phyloP scores from a whole-genome alignment of 2,113 vertebrate species.

The Ondatra zibethicus region DNA sequence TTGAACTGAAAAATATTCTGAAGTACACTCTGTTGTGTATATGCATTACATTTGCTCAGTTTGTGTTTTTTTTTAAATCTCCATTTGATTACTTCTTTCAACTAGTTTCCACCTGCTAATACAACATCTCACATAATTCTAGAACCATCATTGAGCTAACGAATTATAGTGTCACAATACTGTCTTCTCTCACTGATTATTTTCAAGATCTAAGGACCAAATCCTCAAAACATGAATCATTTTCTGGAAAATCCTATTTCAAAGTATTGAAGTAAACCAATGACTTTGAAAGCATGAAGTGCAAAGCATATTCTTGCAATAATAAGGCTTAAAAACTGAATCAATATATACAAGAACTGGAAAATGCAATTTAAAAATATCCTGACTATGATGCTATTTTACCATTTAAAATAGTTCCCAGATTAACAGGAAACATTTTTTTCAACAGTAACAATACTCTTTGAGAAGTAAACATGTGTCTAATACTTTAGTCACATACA shows the following conservation, averaged over 20 bases:
- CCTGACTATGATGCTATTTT: background rate
- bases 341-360: background rate
- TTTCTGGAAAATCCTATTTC: background rate
- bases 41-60: background rate
- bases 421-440: background rate
- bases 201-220: background rate
- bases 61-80: background rate
- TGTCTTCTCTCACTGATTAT: background rate
- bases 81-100: background rate
- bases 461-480: background rate
- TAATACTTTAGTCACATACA: background rate
- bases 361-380: background rate
- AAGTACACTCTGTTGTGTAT: background rate
- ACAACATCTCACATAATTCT: background rate
- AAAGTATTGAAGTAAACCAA: background rate
- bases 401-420: background rate
- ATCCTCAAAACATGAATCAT: background rate
- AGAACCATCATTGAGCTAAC: background rate
- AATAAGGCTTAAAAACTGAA: background rate
- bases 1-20: background rate
- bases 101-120: background rate
- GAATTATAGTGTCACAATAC: rapidly evolving
- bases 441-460: background rate
- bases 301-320: background rate
- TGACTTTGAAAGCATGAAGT: background rate